A percentile compares a stretch with the other conserved stretches of the same genome.
Conservation (phyloP, 2,888 invertebrate species). For the Drosophila borealis region DNA sequence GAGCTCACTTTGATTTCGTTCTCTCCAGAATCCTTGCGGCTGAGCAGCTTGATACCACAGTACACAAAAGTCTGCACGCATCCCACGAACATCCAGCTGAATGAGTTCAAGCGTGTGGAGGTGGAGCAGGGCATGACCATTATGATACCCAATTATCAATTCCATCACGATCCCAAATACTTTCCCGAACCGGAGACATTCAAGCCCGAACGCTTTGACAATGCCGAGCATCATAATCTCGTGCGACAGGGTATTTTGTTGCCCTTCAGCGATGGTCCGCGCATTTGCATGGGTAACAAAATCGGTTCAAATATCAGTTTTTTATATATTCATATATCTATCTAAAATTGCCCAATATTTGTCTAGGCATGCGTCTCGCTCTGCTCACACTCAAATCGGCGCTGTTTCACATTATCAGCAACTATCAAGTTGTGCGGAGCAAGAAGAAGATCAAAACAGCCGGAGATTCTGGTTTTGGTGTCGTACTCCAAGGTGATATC, state of each 20-base stretch:
- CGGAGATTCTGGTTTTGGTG: slow-evolving; percentile 61
- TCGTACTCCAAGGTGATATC: slow-evolving; percentile 69
- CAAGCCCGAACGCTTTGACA: slow-evolving; percentile 80
- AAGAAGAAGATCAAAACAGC: slow-evolving; percentile 16
- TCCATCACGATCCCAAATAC: slow-evolving; percentile 78
- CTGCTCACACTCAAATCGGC: slow-evolving; percentile 70
- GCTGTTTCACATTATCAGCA: slow-evolving; percentile 61
- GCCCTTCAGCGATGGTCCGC: slow-evolving; percentile 83
- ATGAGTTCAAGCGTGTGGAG: slow-evolving; percentile 40
- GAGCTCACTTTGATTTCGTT: neutral
- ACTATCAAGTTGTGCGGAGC: slow-evolving; percentile 58
- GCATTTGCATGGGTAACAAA: slow-evolving; percentile 75
- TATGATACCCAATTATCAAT: slow-evolving; percentile 82
- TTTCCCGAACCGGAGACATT: slow-evolving; percentile 72
- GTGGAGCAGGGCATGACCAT: slow-evolving; percentile 76
- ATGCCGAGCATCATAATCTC: slow-evolving; percentile 64
- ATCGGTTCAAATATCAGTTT: neutral
- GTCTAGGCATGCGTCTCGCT: slow-evolving; percentile 69
- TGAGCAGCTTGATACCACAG: slow-evolving; percentile 70
- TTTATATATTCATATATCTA: neutral
- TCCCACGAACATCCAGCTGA: slow-evolving; percentile 61
- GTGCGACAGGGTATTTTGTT: slow-evolving; percentile 72
- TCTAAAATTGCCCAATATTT: neutral
- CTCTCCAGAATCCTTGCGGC: slow-evolving; percentile 71
- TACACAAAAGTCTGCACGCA: slow-evolving; percentile 72